These are phyloP conservation scores for Magallana nippona DNA, from an alignment of 2,888 invertebrate species.

Conservation along the genomic window DNA sequence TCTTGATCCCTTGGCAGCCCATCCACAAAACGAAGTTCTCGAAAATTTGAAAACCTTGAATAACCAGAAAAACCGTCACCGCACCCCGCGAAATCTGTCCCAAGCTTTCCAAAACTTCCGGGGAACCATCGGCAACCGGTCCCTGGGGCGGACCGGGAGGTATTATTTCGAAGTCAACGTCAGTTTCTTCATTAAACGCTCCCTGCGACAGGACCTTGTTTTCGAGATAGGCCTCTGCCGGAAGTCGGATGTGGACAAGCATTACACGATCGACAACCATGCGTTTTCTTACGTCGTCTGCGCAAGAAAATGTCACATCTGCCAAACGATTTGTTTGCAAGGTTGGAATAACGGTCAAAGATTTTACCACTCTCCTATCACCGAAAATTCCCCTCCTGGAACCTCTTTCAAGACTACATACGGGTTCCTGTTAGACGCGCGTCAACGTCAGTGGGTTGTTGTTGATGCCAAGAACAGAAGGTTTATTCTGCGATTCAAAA, in stretches of 20 bases:
- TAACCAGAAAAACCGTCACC: slow-evolving; percentile 58
- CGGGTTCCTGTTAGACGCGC: slow-evolving; percentile 63
- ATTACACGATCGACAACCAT: slow-evolving; percentile 63
- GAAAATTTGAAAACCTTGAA: slow-evolving; percentile 54
- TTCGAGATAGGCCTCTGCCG: slow-evolving; percentile 61
- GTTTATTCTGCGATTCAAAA: slow-evolving; percentile 58
- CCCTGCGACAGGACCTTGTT: slow-evolving; percentile 63
- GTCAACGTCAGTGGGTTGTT: slow-evolving; percentile 59
- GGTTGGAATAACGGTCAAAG: slow-evolving; percentile 63
- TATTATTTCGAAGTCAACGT: slow-evolving; percentile 63
- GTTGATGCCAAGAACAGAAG: slow-evolving; percentile 61
- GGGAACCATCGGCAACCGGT: slow-evolving; percentile 58
- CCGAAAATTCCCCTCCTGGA: slow-evolving; percentile 60
- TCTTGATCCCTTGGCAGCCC: slow-evolving; percentile 52
- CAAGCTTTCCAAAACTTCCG: slow-evolving; percentile 61
- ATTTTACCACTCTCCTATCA: slow-evolving; percentile 60
- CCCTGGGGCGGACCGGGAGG: slow-evolving; percentile 57
- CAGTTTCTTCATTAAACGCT: slow-evolving; percentile 61
- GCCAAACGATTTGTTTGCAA: slow-evolving; percentile 63
- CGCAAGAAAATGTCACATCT: slow-evolving; percentile 64
- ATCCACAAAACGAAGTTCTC: slow-evolving; percentile 59
- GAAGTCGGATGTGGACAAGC: slow-evolving; percentile 61
- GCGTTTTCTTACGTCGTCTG: slow-evolving; percentile 59
- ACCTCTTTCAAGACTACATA: slow-evolving; percentile 60
- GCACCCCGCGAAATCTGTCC: slow-evolving; percentile 39